Evolutionary conservation across 1,140 invertebrate genomes (phyloP).

Genomic region (Agraylea sexmaculata): DNA sequence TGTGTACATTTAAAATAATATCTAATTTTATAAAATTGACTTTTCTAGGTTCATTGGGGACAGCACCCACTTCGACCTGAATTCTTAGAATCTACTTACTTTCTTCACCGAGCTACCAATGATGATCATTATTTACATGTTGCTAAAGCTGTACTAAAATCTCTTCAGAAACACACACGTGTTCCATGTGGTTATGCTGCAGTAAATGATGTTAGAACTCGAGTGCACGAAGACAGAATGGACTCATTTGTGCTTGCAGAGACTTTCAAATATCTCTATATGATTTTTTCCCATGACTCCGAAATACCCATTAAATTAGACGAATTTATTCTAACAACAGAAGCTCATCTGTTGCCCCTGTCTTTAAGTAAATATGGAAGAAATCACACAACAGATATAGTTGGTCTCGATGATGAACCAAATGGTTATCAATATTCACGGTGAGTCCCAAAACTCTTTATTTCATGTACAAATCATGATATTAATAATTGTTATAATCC

Average conservation of each 20-base stretch:
- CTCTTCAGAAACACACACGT: conserved; percentile 78
- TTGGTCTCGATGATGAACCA: conserved; percentile 15
- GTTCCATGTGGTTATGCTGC: conserved; percentile 96
- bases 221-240: conserved; percentile 89
- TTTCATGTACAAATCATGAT: neutral
- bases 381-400: conserved; percentile 22
- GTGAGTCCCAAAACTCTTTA: conserved; percentile 3
- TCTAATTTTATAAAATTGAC: neutral
- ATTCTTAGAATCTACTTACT: conserved; percentile 97
- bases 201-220: conserved; percentile 88
- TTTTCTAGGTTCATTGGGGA: conserved; percentile 83
- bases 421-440: conserved; percentile 17
- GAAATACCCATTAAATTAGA: conserved; percentile 87
- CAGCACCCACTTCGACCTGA: conserved; percentile 95
- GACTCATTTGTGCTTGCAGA: conserved; percentile 96
- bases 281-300: conserved; percentile 82
- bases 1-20: neutral
- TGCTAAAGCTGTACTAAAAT: conserved; percentile 80
- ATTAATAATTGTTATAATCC: too few relatives aligned
- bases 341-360: conserved; percentile 90
- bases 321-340: conserved; percentile 94
- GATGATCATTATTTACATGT: conserved; percentile 94
- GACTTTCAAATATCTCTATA: conserved; percentile 94
- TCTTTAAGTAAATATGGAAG: conserved; percentile 45
- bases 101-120: conserved; percentile 86